A percentile compares a stretch with the other conserved stretches of the same genome.
Evolutionary conservation across 2,888 invertebrate genomes (phyloP).

Genomic region (Atethmia centrago): DNA sequence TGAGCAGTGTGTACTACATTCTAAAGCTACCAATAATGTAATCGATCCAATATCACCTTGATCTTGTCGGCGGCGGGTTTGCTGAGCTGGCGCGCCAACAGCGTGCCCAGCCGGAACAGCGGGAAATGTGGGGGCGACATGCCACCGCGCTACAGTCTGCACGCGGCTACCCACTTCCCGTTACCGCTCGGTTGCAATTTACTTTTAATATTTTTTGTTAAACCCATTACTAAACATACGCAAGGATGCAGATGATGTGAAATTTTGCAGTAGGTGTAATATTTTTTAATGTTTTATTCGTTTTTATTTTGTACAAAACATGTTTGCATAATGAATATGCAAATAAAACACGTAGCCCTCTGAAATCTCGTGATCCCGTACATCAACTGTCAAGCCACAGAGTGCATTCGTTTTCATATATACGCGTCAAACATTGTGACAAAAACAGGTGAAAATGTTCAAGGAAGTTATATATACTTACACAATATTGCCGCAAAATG

Average conservation of each 20-base stretch:
- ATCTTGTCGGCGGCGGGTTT: slow-evolving; percentile 72
- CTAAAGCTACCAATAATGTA: neutral
- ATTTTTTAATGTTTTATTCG: neutral
- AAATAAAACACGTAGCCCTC: neutral
- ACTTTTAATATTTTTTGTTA: neutral
- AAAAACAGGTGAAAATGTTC: too few species aligned
- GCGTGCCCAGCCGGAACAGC: slow-evolving; percentile 73
- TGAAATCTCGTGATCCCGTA: neutral
- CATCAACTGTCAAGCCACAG: too few species aligned
- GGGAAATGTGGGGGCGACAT: slow-evolving; percentile 66
- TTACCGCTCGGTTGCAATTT: neutral
- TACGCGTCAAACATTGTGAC: too few species aligned
- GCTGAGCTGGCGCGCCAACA: slow-evolving; percentile 76
- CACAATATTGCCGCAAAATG: too few species aligned
- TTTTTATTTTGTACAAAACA: neutral
- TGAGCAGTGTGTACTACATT: neutral
- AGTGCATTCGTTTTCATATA: too few species aligned
- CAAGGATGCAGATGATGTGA: neutral
- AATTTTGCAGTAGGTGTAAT: neutral
- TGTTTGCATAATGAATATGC: neutral
- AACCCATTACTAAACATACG: neutral
- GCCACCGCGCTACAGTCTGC: neutral
- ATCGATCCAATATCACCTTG: slow-evolving; percentile 64
- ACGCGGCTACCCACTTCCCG: neutral
- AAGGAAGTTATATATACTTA: too few species aligned